Conservation (phyloP, 2,113 vertebrate species). For the Alaudala cheleensis region DNA sequence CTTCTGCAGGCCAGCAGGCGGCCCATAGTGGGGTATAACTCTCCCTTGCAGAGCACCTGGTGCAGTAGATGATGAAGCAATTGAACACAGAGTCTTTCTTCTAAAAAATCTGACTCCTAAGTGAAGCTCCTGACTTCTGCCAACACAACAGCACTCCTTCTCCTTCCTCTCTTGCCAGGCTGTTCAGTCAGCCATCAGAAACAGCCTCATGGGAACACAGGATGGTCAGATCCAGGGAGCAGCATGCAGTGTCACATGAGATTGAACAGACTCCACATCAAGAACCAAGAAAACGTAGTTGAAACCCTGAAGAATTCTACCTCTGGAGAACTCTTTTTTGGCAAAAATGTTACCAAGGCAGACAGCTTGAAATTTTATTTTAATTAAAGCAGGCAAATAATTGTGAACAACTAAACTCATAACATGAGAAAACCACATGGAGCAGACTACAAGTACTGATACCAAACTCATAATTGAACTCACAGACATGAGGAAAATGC, state of each 20-base stretch:
- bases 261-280: background rate
- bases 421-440: background rate
- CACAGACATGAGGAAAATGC: background rate
- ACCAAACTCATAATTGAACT: background rate
- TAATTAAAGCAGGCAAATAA: background rate
- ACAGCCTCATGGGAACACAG: background rate
- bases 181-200: background rate
- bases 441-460: background rate
- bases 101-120: background rate
- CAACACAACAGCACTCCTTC: background rate
- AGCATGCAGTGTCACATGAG: rapidly evolving
- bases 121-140: background rate
- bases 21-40: background rate
- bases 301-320: background rate
- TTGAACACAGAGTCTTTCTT: background rate
- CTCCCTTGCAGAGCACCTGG: background rate
- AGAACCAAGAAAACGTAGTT: background rate
- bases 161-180: background rate
- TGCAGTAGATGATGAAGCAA: background rate
- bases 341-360: background rate
- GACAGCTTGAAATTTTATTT: background rate
- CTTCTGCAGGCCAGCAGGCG: background rate
- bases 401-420: background rate
- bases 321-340: background rate
- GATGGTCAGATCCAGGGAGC: background rate